A percentile compares a stretch with the other conserved stretches of the same genome.
These are phyloP conservation scores for Sebastes glaucus DNA, from an alignment of 2,797 vertebrate species.

Conservation along the genomic window DNA sequence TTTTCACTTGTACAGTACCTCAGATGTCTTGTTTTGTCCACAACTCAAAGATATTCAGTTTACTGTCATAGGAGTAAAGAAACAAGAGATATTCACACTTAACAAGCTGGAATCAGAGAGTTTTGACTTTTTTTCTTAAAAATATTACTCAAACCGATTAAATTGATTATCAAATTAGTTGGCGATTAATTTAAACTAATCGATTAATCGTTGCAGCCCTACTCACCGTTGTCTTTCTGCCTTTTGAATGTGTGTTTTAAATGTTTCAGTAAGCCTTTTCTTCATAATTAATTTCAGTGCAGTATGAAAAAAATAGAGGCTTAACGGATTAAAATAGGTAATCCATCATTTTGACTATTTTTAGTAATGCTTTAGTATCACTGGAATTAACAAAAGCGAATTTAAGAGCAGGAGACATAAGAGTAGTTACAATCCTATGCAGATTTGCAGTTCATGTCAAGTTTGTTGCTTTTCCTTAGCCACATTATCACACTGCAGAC, in stretches of 20 bases:
- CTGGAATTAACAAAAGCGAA: not conserved
- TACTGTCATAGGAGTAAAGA: too few relatives aligned
- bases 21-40: too few relatives aligned
- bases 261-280: not conserved
- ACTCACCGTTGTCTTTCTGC: not conserved
- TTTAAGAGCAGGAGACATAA: not conserved
- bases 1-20: not conserved
- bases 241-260: not conserved
- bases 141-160: too few relatives aligned
- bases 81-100: too few relatives aligned
- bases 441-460: not conserved
- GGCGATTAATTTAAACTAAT: too few relatives aligned
- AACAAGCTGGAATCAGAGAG: too few relatives aligned
- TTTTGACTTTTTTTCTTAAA: too few relatives aligned
- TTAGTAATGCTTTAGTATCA: not conserved
- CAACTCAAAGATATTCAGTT: too few relatives aligned
- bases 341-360: not conserved
- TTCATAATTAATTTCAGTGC: not conserved
- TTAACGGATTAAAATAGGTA: not conserved
- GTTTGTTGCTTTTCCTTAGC: not conserved
- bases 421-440: not conserved
- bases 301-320: not conserved
- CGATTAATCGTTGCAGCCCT: too few relatives aligned
- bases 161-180: too few relatives aligned
- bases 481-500: not conserved